These are phyloP conservation scores for Dinomys branickii DNA, from an alignment of 2,113 vertebrate species.

Conservation along the genomic window DNA sequence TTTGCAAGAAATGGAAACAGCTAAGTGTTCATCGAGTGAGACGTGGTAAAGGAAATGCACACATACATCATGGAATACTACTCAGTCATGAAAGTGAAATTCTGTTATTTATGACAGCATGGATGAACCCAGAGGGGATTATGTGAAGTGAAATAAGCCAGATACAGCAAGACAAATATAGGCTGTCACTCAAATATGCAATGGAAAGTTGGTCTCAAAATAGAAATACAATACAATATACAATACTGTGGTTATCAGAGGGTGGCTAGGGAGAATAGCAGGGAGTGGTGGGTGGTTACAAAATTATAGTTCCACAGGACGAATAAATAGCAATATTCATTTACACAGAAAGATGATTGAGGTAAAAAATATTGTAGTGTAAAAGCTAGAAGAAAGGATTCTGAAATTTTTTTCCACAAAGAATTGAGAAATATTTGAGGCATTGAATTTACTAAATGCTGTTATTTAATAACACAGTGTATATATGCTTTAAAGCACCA, in stretches of 20 bases:
- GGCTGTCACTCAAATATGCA: too few relatives aligned
- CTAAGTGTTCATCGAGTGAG: neutral
- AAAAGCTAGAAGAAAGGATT: neutral
- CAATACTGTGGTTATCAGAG: neutral
- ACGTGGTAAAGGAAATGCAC: neutral
- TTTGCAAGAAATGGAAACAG: neutral
- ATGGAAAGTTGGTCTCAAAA: neutral
- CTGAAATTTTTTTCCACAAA: neutral
- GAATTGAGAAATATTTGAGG: neutral
- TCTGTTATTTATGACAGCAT: neutral
- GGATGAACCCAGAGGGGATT: neutral
- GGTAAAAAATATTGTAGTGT: neutral
- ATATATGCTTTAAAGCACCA: neutral
- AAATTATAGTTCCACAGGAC: neutral
- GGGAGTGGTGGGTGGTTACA: neutral
- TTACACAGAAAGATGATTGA: neutral
- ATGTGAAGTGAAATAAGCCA: neutral
- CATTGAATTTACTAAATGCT: neutral
- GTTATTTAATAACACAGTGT: neutral
- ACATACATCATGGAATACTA: neutral
- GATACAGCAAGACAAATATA: neutral
- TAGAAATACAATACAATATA: too few relatives aligned
- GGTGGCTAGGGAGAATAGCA: neutral
- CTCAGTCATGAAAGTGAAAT: neutral
- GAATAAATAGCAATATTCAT: neutral